Base-by-base conservation (phyloP, 2,113 vertebrate genomes). In the Hylia prasina region DNA sequence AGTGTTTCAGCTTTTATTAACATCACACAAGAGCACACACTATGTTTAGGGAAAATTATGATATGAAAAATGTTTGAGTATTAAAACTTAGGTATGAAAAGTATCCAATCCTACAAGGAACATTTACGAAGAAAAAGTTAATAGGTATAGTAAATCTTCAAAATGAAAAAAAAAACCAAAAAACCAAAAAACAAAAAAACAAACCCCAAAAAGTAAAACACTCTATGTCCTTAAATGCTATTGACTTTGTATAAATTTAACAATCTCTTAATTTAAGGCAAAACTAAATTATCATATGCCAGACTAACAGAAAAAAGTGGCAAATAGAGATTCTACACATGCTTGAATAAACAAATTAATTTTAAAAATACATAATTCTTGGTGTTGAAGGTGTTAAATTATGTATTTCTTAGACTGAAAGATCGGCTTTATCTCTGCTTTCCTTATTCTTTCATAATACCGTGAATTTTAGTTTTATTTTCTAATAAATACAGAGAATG, bases 1-100 rank as follows among this genome's bases (percentile, higher is more conserved):
- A 69, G 61, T 35, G 35, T 82, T 94, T 96, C 87, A 85, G 73
- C 53, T 95, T 91, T 90, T 94, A 89, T 95, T 92, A 89, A 48
- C 69, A 72, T 95, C 87, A 71, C n/a, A 69, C 68, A 79, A 83
- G 77, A 91, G 45, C 44, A 63, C n/a, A 89, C 81, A 92, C 75
- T 56, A 71, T 75, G 30, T 87, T 78, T 84, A 89, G 48, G 37
- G 77, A 84, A 87, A 93, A 95, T 82, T 57, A 56, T 35, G 54
- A 54, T 13, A 72, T 84, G 54, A 30, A 61, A 68, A 82, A 50
- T 8, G 5, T 6, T 47, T 78, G 33, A 23, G 39, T 19, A 45
- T 13, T 16, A 45, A 87, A 87, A 69, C 24, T 53, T 60, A 25
- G 20, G 28, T 42, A 72, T 44, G 57, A 81, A 66, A 89, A 60